Evolutionary conservation across 2,113 vertebrate genomes (phyloP).

Genomic region (Butorides virescens): DNA sequence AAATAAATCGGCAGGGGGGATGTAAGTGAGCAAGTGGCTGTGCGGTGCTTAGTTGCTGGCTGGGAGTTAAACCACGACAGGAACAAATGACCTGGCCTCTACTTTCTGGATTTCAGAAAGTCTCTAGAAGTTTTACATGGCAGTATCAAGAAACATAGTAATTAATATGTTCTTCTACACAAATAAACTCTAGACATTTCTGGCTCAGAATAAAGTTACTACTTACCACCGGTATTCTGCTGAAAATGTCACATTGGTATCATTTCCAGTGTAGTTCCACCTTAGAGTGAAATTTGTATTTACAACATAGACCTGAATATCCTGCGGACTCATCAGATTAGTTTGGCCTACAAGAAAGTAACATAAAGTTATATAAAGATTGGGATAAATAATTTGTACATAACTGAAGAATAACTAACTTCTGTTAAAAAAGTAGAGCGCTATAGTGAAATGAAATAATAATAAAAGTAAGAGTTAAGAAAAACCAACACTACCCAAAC

Average conservation of each 20-base stretch:
- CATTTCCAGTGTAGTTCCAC: constrained; percentile 4
- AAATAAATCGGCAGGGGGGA: background rate
- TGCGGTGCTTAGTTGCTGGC: no score
- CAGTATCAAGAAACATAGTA: background rate
- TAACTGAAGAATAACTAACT: background rate
- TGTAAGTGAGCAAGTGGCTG: no score
- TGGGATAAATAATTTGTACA: background rate
- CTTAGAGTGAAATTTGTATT: constrained; percentile 63
- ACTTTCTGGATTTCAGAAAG: background rate
- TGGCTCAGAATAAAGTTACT: background rate
- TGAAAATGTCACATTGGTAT: constrained; percentile 36
- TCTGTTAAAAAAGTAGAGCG: background rate
- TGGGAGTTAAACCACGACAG: no score
- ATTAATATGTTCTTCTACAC: background rate
- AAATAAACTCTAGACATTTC: background rate
- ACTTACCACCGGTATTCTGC: constrained; percentile 57
- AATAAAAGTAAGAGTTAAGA: background rate
- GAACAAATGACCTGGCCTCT: background rate
- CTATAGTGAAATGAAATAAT: background rate
- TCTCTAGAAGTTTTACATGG: background rate
- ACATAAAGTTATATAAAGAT: background rate
- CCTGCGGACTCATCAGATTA: constrained; percentile 7
- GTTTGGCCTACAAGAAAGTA: constrained; percentile 5
- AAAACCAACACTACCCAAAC: background rate
- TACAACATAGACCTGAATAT: constrained; percentile 1